Evolutionary conservation across 37 sponge, comb jelly and placozoan genomes (phyloP), one percentile per base, ranked within the genome.

Genomic region (Corticium candelabrum): DNA sequence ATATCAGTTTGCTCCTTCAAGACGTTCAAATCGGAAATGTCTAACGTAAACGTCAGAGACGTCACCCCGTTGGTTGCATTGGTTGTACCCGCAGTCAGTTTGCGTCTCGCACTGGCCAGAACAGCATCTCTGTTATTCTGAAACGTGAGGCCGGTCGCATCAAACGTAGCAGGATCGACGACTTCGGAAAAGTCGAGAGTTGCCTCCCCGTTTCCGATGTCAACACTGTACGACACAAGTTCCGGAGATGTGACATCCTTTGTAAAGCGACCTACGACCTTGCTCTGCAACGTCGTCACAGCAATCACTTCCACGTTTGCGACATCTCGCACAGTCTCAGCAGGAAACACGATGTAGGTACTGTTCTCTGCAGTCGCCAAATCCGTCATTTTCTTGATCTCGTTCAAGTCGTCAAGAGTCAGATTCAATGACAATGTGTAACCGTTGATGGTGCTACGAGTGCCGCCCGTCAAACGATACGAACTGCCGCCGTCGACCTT

Each of bases 111-210:
- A 11, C 21, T 50, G 15, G 62, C 62, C 11, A 27, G 15, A 21
- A 50, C 21, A 21, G 62, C 62, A 21, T 50, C 21, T 11, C 11
- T 11, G 21, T 11, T 50, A 50, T 50, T 21, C 21, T 50, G 62
- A 50, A 50, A 21, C 15, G 62, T 50, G 11, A 50, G 11, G 11
- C 62, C 62, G 15, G 62, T 21, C 11, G 62, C 73, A 32, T 41
- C 69, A 40, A 92, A 82, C n/a, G 85, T 73, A 15, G 15, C 38
- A 71, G 75, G 41, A 2, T 86, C 83, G 1, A 90, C 87, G 37
- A 86, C 87, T 71, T 94, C 91, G 67, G 90, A 82, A 84, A 94
- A 94, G 0, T 39, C 57, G 27, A 94, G 68, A 7, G 83, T 76
- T 3, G 88, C 33, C 1, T 69, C 3, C 11, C 89, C 91, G 70